These are phyloP conservation scores for Drosophila saltans DNA, from an alignment of 1,140 invertebrate genomes.

Conservation along the genomic window DNA sequence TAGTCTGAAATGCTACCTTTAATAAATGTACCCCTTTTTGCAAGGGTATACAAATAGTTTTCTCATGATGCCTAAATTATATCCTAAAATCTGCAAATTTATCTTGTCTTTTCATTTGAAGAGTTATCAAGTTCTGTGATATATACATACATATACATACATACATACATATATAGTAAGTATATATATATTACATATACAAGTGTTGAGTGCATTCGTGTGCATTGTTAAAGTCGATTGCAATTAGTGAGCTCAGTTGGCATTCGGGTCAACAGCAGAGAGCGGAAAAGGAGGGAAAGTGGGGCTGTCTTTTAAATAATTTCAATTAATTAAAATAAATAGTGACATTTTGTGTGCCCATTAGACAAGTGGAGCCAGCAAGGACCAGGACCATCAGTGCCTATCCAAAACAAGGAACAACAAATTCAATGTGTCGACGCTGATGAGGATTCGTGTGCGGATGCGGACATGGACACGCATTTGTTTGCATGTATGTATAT, in stretches of 20 bases:
- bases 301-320: constrained; percentile 54
- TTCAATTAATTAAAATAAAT: constrained; percentile 79
- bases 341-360: constrained; percentile 58
- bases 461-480: constrained; percentile 1
- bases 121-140: no score
- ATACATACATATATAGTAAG: no score
- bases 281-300: neutral
- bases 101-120: no score
- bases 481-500: constrained; percentile 15
- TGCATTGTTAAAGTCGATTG: constrained; percentile 35
- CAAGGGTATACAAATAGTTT: no score
- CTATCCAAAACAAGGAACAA: neutral
- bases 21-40: no score
- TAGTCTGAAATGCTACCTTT: no score
- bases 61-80: no score
- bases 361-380: neutral
- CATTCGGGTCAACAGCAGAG: constrained; percentile 49
- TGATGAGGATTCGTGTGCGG: constrained; percentile 4
- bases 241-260: constrained; percentile 49
- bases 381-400: neutral
- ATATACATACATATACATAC: no score
- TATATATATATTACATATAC: no score
- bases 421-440: neutral
- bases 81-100: neutral
- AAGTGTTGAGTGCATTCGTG: neutral